Evolutionary conservation across 2,888 invertebrate species (phyloP).

Genomic region (Perdita meconis): DNA sequence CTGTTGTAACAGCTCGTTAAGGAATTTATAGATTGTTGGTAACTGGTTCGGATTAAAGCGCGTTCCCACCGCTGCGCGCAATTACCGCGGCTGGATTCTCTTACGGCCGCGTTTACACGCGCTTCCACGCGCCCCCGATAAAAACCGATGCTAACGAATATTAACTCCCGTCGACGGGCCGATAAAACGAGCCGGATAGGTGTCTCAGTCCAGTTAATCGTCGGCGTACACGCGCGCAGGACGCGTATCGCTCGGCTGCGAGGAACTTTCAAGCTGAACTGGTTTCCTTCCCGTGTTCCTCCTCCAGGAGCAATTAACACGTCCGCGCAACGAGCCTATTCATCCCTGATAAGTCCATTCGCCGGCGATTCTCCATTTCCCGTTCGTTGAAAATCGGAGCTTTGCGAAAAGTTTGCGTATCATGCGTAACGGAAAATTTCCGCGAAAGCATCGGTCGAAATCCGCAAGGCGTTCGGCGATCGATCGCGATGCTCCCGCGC

Average conservation of each 20-base stretch:
- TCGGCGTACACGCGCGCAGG: constrained; percentile 1
- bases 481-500: background rate
- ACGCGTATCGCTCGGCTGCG: constrained; percentile 12
- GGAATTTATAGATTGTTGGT: constrained; percentile 74
- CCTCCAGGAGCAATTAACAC: constrained; percentile 5
- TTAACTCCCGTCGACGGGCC: constrained; percentile 13
- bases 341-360: background rate
- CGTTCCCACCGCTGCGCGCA: constrained; percentile 1
- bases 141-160: constrained; percentile 3
- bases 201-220: constrained; percentile 20
- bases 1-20: constrained; percentile 86
- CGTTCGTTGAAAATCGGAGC: too few species aligned
- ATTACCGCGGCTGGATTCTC: constrained; percentile 51
- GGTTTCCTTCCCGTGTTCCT: background rate
- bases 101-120: constrained; percentile 22
- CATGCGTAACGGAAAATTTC: too few species aligned
- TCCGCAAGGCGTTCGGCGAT: background rate
- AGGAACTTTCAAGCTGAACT: background rate
- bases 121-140: constrained; percentile 5
- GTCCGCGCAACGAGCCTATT: background rate
- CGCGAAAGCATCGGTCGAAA: background rate
- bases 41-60: constrained; percentile 36
- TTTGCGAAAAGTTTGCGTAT: too few species aligned
- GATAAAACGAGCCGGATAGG: constrained; percentile 8
- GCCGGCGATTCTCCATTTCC: too few species aligned